These are phyloP conservation scores for Leuciscus idus DNA, from an alignment of 2,113 vertebrate genomes.

Conservation along the genomic window DNA sequence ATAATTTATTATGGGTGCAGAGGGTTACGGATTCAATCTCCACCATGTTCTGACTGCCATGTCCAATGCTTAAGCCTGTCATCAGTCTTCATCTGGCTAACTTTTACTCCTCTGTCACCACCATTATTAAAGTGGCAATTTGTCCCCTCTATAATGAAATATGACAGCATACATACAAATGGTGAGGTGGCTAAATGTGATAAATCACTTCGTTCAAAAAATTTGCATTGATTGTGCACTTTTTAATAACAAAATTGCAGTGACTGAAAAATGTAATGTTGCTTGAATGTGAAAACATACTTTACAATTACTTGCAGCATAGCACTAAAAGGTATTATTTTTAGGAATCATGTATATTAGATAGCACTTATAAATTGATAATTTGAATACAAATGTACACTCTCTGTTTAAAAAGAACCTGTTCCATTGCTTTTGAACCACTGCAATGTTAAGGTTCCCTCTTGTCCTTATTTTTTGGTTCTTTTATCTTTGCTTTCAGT, in stretches of 20 bases:
- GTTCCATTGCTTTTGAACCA: neutral
- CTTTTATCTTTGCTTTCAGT: conserved; percentile 28
- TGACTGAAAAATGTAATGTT: conserved; percentile 60
- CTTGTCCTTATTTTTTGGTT: neutral
- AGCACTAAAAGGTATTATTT: neutral
- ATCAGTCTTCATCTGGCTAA: conserved; percentile 92
- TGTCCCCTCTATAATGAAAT: conserved; percentile 93
- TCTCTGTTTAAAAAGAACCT: conserved; percentile 4
- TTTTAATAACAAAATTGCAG: conserved; percentile 65
- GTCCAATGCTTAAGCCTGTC: conserved; percentile 86
- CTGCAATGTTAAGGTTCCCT: neutral
- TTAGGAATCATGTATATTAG: neutral
- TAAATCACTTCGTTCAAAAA: conserved; percentile 87
- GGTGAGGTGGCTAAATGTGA: conserved; percentile 87
- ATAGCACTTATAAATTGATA: conserved; percentile 20
- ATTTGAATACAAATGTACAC: neutral
- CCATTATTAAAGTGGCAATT: conserved; percentile 89
- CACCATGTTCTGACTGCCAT: conserved; percentile 82
- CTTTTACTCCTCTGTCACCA: conserved; percentile 80
- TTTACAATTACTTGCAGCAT: conserved; percentile 37
- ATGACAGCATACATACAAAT: conserved; percentile 89
- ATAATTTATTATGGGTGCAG: conserved; percentile 96
- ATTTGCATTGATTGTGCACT: conserved; percentile 72
- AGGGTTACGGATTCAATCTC: conserved; percentile 93
- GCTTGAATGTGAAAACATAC: conserved; percentile 58